A percentile compares a stretch with the other conserved stretches of the same genome.
Evolutionary conservation across 2,113 vertebrate genomes (phyloP).

Genomic region (Antidorcas marsupialis): DNA sequence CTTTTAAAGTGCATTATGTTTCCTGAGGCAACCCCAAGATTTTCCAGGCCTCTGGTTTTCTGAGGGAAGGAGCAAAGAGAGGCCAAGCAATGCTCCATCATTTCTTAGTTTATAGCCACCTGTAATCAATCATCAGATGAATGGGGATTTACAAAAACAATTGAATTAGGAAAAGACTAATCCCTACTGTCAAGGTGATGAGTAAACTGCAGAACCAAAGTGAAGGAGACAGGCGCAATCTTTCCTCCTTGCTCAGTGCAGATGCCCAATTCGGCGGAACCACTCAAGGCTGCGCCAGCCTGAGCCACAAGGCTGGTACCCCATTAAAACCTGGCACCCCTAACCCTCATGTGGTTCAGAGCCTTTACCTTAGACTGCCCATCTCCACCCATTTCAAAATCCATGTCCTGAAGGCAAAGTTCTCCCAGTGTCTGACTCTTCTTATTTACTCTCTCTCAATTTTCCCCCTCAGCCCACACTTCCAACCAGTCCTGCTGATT

Average conservation of each 20-base stretch:
- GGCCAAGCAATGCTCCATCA: not conserved
- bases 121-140: conserved; percentile 56
- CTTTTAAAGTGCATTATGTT: not conserved
- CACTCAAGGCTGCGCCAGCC: not conserved
- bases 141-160: conserved; percentile 54
- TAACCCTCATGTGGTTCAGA: not conserved
- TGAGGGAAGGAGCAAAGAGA: conserved; percentile 10
- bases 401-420: not conserved
- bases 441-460: not conserved
- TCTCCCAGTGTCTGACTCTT: not conserved
- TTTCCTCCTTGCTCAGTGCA: not conserved
- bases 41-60: conserved; percentile 42
- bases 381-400: not conserved
- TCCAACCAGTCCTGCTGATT: not conserved
- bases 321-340: not conserved
- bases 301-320: not conserved
- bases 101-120: conserved; percentile 38
- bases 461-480: not conserved
- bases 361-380: not conserved
- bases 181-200: conserved; percentile 48
- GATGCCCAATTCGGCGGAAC: not conserved
- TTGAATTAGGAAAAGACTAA: conserved; percentile 53
- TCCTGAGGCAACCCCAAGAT: conserved; percentile 8
- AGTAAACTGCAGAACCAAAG: conserved; percentile 10
- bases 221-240: not conserved